Evolutionary conservation across 2,888 invertebrate genomes (phyloP), one percentile per base, ranked within the genome.

Genomic region (Hermodice carunculata): DNA sequence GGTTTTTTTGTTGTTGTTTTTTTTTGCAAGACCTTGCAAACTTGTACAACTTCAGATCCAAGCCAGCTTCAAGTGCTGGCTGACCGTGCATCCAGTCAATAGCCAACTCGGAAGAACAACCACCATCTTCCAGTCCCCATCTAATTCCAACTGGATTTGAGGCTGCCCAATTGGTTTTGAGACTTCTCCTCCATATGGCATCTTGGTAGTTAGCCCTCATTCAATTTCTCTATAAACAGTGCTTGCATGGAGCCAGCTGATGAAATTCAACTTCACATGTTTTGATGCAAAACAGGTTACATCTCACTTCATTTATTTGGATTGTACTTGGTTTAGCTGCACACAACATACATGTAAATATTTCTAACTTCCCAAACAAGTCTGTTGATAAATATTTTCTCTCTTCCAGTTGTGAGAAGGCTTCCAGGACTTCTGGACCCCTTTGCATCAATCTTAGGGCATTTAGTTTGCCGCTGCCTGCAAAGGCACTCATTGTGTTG

Each of bases 101-200:
- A 24, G 42, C 34, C 24, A 63, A 28, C 44, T 65, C 37, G n/a
- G 29, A 26, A 17, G 37, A 37, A 14, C 37, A 8, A 49, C 14
- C 28, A 29, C 46, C 61, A 24, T 46, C 53, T 44, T 61, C 61
- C 44, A 42, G 28, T 8, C n/a, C 6, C 63, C 57, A 66, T 8
- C 66, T 63, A 24, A 29, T 28, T 14, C 44, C 66, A 40, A 44
- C 32, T 29, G 66, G 69, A 28, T 17, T 53, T 26, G 66, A 62
- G n/a, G 61, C 29, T 3, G 37, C 42, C 14, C 62, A 63, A 24
- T 59, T 24, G 3, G 24, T 6, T 28, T 56, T 64, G 2, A 63
- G 49, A 61, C 48, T 31, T 22, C 58, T 22, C 17, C 59, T 34
- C 54, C 54, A 53, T 6, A 53, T 53, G 24, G 34, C 54, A 34